Base-by-base conservation (phyloP, 92 coral and sea anemone species). In the Parazoanthus atlanticus region DNA sequence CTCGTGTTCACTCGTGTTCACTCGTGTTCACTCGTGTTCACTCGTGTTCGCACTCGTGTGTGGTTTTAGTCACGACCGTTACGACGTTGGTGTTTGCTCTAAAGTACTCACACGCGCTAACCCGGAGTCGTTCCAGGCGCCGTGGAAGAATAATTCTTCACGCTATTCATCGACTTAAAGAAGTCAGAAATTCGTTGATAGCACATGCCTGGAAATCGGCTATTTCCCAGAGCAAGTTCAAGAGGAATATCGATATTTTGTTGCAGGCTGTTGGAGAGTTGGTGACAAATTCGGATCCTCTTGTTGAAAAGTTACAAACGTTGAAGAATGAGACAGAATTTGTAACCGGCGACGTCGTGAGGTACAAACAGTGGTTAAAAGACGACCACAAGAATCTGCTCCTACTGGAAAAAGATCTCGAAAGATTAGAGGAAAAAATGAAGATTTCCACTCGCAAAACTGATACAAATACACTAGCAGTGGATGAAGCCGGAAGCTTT, bases 261-360 rank as follows among this genome's bases (percentile, higher is more conserved):
- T 16, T 38, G 25, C 91, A 72, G 49, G 91, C 91, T 34, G 91
- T 82, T 56, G 88, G 9, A 89, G 91, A 33, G 15, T 26, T 89
- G 80, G 30, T 89, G 65, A 56, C 88, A 47, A 52, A 41, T 52
- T 82, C 83, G 58, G 81, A 89, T 64, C 81, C 83, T 61, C 74
- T 82, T 40, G 84, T 89, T 71, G 65, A 74, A 54, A 82, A 89
- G 32, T 47, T 89, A 65, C 41, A 74, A 56, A 28, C 8, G 76
- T 74, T 89, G 88, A 47, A 31, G 82, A 89, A 25, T 29, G 91
- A 89, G 74, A 81, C 82, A 32, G 91, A 89, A 74, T 89, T 89
- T 74, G 72, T 46, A 25, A 89, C 91, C 17, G 88, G 56, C 7
- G 88, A 89, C 56, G 58, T 89, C 25, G 46, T 81, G 65, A 74